Conservation (phyloP, 2,113 vertebrate genomes). For the Drymodes brunneopygia region DNA sequence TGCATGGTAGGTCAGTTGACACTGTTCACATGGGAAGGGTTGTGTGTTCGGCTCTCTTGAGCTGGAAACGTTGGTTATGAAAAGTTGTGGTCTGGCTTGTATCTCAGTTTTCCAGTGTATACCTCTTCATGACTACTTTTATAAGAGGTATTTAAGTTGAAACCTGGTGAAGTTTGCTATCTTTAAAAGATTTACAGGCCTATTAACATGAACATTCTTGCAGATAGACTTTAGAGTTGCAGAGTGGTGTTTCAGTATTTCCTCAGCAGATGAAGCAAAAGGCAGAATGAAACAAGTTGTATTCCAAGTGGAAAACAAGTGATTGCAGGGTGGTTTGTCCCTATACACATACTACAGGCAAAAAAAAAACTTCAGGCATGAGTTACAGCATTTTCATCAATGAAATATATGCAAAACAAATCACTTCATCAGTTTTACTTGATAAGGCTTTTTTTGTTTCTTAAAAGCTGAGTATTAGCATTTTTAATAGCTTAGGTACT, state of each 20-base stretch:
- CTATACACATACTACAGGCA: neutral
- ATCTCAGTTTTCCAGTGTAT: neutral
- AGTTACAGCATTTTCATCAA: neutral
- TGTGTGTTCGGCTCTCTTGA: neutral
- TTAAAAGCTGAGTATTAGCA: neutral
- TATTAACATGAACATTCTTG: neutral
- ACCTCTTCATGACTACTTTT: neutral
- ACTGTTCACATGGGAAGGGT: neutral
- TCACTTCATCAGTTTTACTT: neutral
- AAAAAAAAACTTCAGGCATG: neutral
- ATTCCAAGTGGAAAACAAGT: neutral
- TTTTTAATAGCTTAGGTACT: neutral
- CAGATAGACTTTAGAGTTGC: neutral
- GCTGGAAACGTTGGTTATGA: neutral
- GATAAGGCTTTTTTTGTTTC: neutral
- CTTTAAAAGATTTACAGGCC: neutral
- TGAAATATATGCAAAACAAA: neutral
- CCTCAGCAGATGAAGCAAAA: neutral
- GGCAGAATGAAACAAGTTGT: neutral
- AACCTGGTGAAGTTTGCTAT: neutral
- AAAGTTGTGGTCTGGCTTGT: neutral
- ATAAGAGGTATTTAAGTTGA: neutral
- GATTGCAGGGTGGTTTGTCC: neutral
- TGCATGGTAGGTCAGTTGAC: neutral
- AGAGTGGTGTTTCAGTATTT: neutral